These are phyloP conservation scores for Nannoperca obscura DNA, from an alignment of 2,797 vertebrate genomes.

Conservation along the genomic window DNA sequence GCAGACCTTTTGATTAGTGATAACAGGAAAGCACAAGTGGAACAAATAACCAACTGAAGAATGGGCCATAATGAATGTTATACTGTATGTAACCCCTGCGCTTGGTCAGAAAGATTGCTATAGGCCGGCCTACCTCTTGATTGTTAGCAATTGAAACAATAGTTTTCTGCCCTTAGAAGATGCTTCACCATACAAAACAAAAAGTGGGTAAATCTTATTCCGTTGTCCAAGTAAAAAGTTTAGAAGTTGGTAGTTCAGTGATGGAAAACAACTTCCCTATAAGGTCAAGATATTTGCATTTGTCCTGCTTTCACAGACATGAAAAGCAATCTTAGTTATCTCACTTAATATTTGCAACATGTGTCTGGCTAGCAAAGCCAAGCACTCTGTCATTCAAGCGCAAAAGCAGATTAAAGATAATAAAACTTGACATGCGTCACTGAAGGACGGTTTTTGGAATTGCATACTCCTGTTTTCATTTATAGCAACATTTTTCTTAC, in stretches of 20 bases:
- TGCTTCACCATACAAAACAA: background rate
- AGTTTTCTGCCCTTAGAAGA: background rate
- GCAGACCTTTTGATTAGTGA: background rate
- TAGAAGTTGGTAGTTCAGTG: background rate
- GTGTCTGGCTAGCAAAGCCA: conserved; percentile 32
- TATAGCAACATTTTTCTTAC: background rate
- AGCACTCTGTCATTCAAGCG: conserved; percentile 3
- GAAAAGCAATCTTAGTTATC: background rate
- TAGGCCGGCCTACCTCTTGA: background rate
- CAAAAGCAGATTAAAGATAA: conserved; percentile 42
- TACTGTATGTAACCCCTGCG: background rate
- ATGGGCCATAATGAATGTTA: background rate
- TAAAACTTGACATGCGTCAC: background rate
- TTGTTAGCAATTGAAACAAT: background rate
- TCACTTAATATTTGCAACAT: conserved; percentile 39
- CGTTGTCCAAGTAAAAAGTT: background rate
- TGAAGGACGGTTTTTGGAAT: background rate
- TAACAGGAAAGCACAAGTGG: background rate
- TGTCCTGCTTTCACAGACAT: background rate
- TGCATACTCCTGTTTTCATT: background rate
- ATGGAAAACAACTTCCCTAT: conserved; percentile 5
- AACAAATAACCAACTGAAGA: background rate
- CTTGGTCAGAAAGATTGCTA: background rate
- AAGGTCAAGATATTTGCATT: background rate
- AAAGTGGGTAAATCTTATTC: background rate